Conservation (phyloP, 2,113 vertebrate species). For the Pheucticus melanocephalus region DNA sequence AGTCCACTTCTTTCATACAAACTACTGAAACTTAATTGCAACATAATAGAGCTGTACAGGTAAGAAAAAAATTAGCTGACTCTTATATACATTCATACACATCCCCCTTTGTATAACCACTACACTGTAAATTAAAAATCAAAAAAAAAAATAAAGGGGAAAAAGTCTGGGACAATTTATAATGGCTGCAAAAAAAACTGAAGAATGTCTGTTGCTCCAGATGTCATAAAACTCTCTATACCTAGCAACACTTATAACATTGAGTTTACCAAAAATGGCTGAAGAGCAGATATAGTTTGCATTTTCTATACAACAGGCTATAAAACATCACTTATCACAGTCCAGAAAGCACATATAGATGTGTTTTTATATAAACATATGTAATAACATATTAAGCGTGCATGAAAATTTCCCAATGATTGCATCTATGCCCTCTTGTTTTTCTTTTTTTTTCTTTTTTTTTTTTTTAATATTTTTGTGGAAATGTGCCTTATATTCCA, state of each 20-base stretch:
- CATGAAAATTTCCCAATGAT: slow-evolving; percentile 91
- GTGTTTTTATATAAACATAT: slow-evolving; percentile 99
- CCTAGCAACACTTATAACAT: slow-evolving; percentile 99
- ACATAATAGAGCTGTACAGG: slow-evolving; percentile 80
- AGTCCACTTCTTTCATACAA: slow-evolving; percentile 82
- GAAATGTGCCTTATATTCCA: slow-evolving; percentile 87
- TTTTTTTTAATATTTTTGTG: slow-evolving; percentile 67
- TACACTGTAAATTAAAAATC: slow-evolving; percentile 75
- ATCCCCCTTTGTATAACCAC: slow-evolving; percentile 75
- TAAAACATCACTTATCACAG: slow-evolving; percentile 99
- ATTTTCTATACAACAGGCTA: slow-evolving; percentile 99
- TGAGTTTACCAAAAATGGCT: slow-evolving; percentile 95
- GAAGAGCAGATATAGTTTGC: slow-evolving; percentile 98
- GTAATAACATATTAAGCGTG: slow-evolving; percentile 98
- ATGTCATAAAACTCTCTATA: slow-evolving; percentile 95
- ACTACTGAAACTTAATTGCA: slow-evolving; percentile 80
- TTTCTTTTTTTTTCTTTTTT: slow-evolving; percentile 56
- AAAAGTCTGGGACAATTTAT: slow-evolving; percentile 78
- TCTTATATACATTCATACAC: slow-evolving; percentile 87
- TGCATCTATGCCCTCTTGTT: slow-evolving; percentile 79
- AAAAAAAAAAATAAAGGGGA: neutral
- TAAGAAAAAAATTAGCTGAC: slow-evolving; percentile 79
- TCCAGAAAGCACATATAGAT: slow-evolving; percentile 99
- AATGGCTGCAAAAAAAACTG: slow-evolving; percentile 82
- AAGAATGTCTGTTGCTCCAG: slow-evolving; percentile 81